A percentile compares a stretch with the other conserved stretches of the same genome.
Conservation (phyloP, 1,140 invertebrate genomes). For the Panulirus ornatus region DNA sequence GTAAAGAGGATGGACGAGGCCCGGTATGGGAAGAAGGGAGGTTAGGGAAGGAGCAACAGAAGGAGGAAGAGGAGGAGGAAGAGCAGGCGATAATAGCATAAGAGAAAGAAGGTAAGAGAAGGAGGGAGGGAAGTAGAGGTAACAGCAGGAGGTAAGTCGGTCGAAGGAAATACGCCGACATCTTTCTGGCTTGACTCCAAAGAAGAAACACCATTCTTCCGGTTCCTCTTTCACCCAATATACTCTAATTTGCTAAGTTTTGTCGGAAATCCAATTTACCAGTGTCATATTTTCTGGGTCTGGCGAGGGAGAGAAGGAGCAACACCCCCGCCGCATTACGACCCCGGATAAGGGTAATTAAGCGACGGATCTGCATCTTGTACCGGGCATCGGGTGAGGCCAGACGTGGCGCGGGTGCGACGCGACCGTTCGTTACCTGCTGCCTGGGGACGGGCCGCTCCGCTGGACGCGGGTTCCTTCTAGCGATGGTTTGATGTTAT, state of each 20-base stretch:
- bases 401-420: neutral
- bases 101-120: neutral
- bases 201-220: slow-evolving; percentile 8
- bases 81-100: neutral
- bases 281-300: slow-evolving; percentile 57
- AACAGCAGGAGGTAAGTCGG: neutral
- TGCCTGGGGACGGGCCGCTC: neutral
- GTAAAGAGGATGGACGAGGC: neutral
- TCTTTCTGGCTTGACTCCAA: slow-evolving; percentile 25
- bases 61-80: slow-evolving; percentile 1
- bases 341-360: neutral
- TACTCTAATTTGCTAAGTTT: slow-evolving; percentile 67
- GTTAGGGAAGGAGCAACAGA: neutral
- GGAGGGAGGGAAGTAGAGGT: neutral
- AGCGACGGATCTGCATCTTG: neutral
- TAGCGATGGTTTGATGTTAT: slow-evolving; percentile 1
- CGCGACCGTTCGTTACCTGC: neutral
- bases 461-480: neutral
- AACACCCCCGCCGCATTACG: neutral
- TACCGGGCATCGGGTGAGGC: neutral
- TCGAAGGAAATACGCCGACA: neutral
- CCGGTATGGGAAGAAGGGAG: neutral
- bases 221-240: slow-evolving; percentile 44
- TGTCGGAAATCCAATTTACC: slow-evolving; percentile 67
- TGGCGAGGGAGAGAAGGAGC: neutral